Conservation (phyloP, 2,113 vertebrate genomes). For the Melanocharis versteri region DNA sequence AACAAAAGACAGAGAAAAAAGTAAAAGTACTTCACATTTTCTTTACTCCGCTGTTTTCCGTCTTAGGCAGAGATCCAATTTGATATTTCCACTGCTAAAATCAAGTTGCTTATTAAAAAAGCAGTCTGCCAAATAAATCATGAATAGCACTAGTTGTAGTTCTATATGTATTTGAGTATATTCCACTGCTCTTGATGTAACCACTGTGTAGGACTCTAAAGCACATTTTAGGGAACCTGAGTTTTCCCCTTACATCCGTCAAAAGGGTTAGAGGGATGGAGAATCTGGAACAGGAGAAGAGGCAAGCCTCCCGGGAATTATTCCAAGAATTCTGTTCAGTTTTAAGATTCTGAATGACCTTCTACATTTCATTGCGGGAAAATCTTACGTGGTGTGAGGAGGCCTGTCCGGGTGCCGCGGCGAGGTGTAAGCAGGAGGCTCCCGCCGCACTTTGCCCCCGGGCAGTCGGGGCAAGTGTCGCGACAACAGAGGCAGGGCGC, state of each 20-base stretch:
- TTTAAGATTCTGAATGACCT: background rate
- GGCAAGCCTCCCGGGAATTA: background rate
- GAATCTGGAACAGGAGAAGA: background rate
- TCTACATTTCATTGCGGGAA: background rate
- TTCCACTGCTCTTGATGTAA: background rate
- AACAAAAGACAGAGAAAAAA: background rate
- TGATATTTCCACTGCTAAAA: background rate
- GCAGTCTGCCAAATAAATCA: background rate
- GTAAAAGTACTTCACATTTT: background rate
- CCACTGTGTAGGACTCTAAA: background rate
- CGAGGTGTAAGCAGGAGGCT: rapidly evolving
- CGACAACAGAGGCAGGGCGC: no score
- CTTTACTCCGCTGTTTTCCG: background rate
- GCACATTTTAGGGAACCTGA: background rate
- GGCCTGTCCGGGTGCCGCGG: background rate
- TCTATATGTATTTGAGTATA: background rate
- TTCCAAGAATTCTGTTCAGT: background rate
- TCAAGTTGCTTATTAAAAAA: background rate
- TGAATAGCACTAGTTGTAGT: background rate
- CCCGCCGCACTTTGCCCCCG: rapidly evolving
- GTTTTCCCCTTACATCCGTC: rapidly evolving
- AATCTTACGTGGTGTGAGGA: rapidly evolving
- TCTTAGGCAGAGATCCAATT: background rate
- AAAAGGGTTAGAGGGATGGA: background rate
- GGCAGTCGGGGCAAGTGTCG: background rate